Percentiles rank a stretch among this genome's conserved stretches.
These are phyloP conservation scores for Synanthedon formicaeformis DNA, from an alignment of 2,888 invertebrate species.

Conservation along the genomic window DNA sequence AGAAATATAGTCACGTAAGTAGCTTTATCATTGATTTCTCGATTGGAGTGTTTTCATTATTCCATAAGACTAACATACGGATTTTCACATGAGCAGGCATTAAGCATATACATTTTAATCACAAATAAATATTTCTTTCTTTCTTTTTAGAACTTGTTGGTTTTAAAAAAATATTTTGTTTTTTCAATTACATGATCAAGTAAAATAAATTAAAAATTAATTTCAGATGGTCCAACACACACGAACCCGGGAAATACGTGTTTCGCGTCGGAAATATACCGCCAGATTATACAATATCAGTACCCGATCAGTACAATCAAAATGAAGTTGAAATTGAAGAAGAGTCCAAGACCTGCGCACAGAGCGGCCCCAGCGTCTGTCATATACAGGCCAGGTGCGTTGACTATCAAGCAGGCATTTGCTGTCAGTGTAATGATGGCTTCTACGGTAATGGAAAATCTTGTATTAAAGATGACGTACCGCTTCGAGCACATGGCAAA, in stretches of 20 bases:
- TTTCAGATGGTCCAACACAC: conserved; percentile 86
- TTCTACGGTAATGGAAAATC: conserved; percentile 93
- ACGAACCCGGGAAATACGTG: conserved; percentile 87
- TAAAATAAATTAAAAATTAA: background rate
- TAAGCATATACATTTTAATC: no score
- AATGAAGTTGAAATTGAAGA: conserved; percentile 51
- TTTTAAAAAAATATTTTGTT: no score
- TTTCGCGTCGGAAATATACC: conserved; percentile 83
- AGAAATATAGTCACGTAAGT: conserved; percentile 81
- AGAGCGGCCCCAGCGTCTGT: conserved; percentile 79
- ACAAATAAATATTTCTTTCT: background rate
- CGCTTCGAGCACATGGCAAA: conserved; percentile 89
- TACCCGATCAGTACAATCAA: conserved; percentile 74
- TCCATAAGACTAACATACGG: no score
- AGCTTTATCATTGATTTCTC: background rate
- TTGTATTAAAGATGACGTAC: conserved; percentile 86
- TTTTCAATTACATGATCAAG: no score
- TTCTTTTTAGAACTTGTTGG: background rate
- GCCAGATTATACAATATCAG: conserved; percentile 72
- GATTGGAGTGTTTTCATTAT: no score
- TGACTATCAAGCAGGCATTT: conserved; percentile 87
- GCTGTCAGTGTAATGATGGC: conserved; percentile 87
- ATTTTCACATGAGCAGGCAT: no score
- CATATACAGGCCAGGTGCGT: conserved; percentile 85
- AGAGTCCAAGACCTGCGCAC: conserved; percentile 69